Percentiles rank a stretch among this genome's conserved stretches.
Evolutionary conservation across 2,797 vertebrate species (phyloP).

Genomic region (Eremophila alpestris): DNA sequence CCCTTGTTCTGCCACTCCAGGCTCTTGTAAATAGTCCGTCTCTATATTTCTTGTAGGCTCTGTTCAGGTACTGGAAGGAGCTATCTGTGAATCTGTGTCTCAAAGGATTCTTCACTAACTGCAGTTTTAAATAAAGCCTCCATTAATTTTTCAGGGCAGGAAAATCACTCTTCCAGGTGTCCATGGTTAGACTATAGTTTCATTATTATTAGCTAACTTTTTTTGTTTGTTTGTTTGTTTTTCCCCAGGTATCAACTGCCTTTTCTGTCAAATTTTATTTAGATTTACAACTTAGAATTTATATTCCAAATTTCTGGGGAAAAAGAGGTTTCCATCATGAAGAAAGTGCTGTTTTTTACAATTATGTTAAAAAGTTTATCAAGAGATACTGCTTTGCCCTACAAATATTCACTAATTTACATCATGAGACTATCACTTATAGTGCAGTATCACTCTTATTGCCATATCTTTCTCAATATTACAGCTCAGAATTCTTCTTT

Average conservation of each 20-base stretch:
- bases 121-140: neutral
- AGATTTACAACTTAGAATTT: neutral
- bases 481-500: neutral
- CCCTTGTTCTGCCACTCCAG: neutral
- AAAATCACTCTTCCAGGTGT: neutral
- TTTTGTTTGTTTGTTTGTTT: neutral
- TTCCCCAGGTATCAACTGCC: neutral
- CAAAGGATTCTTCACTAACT: neutral
- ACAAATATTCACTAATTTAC: neutral
- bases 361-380: neutral
- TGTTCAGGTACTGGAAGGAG: neutral
- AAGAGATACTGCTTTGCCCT: neutral
- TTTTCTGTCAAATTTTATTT: neutral
- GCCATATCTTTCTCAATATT: neutral
- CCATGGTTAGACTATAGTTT: neutral
- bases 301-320: neutral
- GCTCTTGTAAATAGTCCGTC: neutral
- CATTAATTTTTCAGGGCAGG: neutral
- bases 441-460: neutral
- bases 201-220: neutral
- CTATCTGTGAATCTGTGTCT: neutral
- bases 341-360: neutral
- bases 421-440: neutral
- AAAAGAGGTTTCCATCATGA: fast-evolving
- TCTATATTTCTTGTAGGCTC: neutral